Conservation (phyloP, 2,113 vertebrate genomes). For the Scolopax mira region DNA sequence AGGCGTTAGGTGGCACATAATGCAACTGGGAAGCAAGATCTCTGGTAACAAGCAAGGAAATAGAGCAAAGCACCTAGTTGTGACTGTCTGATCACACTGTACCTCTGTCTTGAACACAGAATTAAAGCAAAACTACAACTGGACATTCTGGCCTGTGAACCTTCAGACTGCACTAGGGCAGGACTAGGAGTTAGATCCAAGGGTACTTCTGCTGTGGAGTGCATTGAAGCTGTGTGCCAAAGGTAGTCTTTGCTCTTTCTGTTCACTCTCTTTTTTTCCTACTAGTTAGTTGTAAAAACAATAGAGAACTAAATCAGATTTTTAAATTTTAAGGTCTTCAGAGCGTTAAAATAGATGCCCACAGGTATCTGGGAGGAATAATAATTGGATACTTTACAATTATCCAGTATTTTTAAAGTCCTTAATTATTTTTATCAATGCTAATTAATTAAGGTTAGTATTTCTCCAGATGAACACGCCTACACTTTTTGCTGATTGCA, state of each 20-base stretch:
- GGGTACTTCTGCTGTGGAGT: neutral
- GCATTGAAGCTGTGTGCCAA: neutral
- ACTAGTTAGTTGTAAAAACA: neutral
- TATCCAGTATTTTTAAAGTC: neutral
- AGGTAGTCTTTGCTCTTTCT: neutral
- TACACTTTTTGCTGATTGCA: neutral
- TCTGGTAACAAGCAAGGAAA: neutral
- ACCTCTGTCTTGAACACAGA: neutral
- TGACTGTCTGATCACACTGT: neutral
- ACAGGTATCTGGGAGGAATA: neutral
- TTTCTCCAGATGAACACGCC: neutral
- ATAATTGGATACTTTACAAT: neutral
- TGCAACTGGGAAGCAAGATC: neutral
- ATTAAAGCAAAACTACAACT: neutral
- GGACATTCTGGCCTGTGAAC: neutral
- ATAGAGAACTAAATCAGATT: neutral
- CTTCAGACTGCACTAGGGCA: neutral
- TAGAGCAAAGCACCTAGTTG: neutral
- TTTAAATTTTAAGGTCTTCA: neutral
- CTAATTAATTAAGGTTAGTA: neutral
- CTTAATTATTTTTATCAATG: neutral
- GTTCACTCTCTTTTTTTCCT: rapidly evolving
- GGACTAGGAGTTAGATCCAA: neutral
- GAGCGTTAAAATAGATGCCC: too few relatives aligned
- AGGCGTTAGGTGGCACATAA: rapidly evolving